Base-by-base conservation (phyloP, 2,113 vertebrate species). In the Spea multiplicata region DNA sequence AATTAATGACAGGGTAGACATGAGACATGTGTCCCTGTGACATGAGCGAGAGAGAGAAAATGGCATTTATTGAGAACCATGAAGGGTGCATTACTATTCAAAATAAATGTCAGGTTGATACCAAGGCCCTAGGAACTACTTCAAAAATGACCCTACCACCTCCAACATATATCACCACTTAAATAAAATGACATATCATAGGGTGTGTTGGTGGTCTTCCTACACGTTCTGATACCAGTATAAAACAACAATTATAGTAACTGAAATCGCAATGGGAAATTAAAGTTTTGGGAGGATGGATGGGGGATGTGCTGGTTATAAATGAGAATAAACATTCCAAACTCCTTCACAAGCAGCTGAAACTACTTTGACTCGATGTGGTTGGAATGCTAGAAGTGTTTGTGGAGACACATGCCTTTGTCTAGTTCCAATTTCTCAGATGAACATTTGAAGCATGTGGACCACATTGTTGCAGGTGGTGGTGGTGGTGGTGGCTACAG, bases 271-370 rank as follows among this genome's bases (percentile, higher is more conserved):
- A 59, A 48, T 45, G 4, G 5, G n/a, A 59, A 9, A 55, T 9
- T 4, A 57, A 8, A 59, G 10, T 12, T 57, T 69, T 57, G 5
- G 10, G 6, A 53, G 55, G 30, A 30, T 59, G 55, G 9, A 12
- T 57, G 6, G 55, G 55, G 46, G 66, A 8, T 61, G n/a, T 59
- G 2, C 30, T 30, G 66, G n/a, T 30, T 69, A 77, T 59, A 61
- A 62, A 61, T 49, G 67, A 65, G 17, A 67, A 78, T 17, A 64
- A 67, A 64, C 76, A 71, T 78, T 71, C 57, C 76, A 64, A 16
- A 45, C 55, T 78, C 57, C 30, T 78, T 78, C 57, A 45, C 47
- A 66, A 55, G 16, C 61, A 79, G 49, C 69, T 10, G 48, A 55
- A 72, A 45, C 49, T 65, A 61, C 9, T 71, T 50, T 9, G 14